Conservation (phyloP, 1,140 invertebrate species). For the Drosophila bocqueti region DNA sequence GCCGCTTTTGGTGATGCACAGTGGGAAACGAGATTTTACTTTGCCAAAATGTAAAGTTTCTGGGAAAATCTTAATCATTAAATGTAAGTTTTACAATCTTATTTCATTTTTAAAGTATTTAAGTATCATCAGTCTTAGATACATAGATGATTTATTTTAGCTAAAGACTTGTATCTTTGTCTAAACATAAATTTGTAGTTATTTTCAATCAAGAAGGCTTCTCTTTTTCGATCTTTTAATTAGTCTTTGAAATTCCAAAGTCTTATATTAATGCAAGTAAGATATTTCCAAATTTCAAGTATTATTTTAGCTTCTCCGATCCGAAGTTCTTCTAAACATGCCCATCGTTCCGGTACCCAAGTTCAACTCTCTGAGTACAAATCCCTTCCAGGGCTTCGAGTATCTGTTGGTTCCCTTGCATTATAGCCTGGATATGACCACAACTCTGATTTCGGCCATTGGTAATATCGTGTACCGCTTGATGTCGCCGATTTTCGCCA, state of each 20-base stretch:
- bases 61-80: too few species aligned
- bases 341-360: constrained; percentile 12
- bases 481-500: constrained; percentile 35
- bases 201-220: neutral
- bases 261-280: neutral
- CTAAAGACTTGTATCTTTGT: too few species aligned
- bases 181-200: too few species aligned
- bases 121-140: too few species aligned
- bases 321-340: constrained; percentile 1
- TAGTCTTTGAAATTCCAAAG: neutral
- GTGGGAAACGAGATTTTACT: constrained; percentile 1
- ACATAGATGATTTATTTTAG: too few species aligned
- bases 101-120: neutral
- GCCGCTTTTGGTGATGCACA: constrained; percentile 31
- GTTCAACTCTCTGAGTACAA: neutral
- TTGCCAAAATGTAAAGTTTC: too few species aligned
- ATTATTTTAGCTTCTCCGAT: neutral
- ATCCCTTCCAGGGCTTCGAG: constrained; percentile 22
- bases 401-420: constrained; percentile 22
- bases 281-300: neutral
- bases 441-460: constrained; percentile 12
- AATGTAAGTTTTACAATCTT: neutral
- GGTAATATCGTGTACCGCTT: constrained; percentile 23
- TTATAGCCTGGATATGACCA: constrained; percentile 21
- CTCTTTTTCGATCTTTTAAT: neutral